Base-by-base conservation (phyloP, 1,140 invertebrate species). In the Steinernema khuongi region DNA sequence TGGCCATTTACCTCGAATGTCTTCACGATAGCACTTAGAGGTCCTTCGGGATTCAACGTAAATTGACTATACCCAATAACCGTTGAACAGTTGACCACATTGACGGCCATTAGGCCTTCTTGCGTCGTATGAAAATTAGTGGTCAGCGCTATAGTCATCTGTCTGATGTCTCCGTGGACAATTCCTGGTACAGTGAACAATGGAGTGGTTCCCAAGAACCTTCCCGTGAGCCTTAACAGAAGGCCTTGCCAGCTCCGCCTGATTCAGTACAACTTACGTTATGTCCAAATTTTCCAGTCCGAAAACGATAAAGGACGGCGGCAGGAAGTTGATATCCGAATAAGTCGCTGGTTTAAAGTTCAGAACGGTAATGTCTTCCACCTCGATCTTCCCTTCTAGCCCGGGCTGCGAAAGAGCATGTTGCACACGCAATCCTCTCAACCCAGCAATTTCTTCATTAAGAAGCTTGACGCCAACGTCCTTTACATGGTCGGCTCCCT, bases 401-500 rank as follows among this genome's bases (percentile, higher is more conserved):
- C 81, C 82, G 1, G 78, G 73, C 69, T 83, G 81, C 17, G 75
- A 74, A 73, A 84, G 80, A 28, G 75, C 70, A 70, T 85, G 83
- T 22, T 71, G 33, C 28, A 79, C 72, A 0, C 30, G 41, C 32
- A 79, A 76, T 31, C 44, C 67, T 26, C 33, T 22, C 29, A 81
- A 66, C n/a, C 50, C 33, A 36, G 82, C 79, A 22, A 83, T 71
- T 67, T 84, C 79, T 66, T 84, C 82, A 70, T 84, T 85, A 4
- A 84, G 71, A 32, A 84, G 67, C 60, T 85, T 83, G 1, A 84
- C 81, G 30, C 82, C 82, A 11, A 84, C 80, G 18, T 79, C 75
- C 70, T 84, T 84, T 18, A 84, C 67, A 70, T 84, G 83, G 36
- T 84, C 83, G 7, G 80, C 80, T 31, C 82, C 82, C 74, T 85